Base-by-base conservation (phyloP, 1,140 invertebrate genomes). In the Neodiprion pinetum region DNA sequence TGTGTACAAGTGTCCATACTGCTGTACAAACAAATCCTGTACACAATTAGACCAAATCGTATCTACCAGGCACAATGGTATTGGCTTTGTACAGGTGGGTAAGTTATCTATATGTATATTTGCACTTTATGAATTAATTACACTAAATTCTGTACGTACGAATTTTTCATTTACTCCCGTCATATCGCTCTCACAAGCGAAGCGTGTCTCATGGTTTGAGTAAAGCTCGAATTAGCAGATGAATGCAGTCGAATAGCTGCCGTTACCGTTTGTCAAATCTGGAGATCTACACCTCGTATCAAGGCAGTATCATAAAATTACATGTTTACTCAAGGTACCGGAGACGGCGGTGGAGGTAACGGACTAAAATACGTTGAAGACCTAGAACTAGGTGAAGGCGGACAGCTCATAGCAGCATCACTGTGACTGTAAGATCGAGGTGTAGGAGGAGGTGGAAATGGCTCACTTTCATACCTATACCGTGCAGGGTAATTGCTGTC, bases 401-500 rank as follows among this genome's bases (percentile, higher is more conserved):
- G 94, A 83, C 94, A 95, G 74, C 92, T 92, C 23, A 90, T 89
- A 48, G 89, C 88, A 28, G 89, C 87, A 76, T 93, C 92, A 79
- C 92, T 93, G 72, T 93, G 92, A 77, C 94, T 94, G 81, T 95
- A 92, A 11, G 94, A 95, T 72, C 93, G 87, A 21, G 96, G 95
- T 0, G 96, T 96, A 9, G 96, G 96, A 9, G 96, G 95, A 17
- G 96, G 96, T 11, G 95, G 93, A 82, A 93, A 93, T 1, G 94
- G 93, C 75, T 94, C 93, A 76, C 91, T 92, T 78, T 93, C 93
- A 73, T 92, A 91, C 68, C 90, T 87, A 82, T 91, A 91, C 28
- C 90, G 84, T 14, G 87, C 80, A 47, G 85, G 90, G 80, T 93
- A 93, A 81, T 93, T 92, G 67, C 90, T 93, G 81, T 96, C 95